Conservation (phyloP, 2,888 invertebrate genomes). For the Dasysyrphus albostriatus region DNA sequence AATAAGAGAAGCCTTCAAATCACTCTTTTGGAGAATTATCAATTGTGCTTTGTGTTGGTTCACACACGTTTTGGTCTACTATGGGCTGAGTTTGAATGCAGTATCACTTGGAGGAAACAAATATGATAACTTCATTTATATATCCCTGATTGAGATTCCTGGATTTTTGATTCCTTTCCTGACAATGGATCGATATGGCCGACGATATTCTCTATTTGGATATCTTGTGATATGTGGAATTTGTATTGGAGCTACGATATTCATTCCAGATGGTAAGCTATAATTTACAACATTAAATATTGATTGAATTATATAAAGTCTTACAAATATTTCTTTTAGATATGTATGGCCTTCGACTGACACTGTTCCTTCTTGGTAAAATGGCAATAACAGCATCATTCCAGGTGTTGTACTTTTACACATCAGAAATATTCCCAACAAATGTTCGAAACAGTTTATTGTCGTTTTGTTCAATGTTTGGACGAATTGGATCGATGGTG, state of each 20-base stretch:
- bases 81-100: conserved; percentile 91
- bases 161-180: conserved; percentile 88
- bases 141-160: conserved; percentile 88
- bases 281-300: not conserved
- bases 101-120: conserved; percentile 90
- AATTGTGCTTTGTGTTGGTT: conserved; percentile 92
- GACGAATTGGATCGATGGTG: conserved; percentile 88
- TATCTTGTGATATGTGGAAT: conserved; percentile 87
- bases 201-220: conserved; percentile 87
- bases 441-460: conserved; percentile 87
- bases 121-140: conserved; percentile 90
- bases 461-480: conserved; percentile 88
- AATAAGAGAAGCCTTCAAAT: conserved; percentile 80
- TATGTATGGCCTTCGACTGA: conserved; percentile 77
- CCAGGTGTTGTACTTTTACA: conserved; percentile 88
- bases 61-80: conserved; percentile 91
- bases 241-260: conserved; percentile 81
- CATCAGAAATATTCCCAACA: conserved; percentile 90
- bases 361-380: conserved; percentile 86
- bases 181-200: conserved; percentile 87
- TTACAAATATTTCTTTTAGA: conserved; percentile 47
- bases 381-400: conserved; percentile 88
- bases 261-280: conserved; percentile 78
- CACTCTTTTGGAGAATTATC: conserved; percentile 82
- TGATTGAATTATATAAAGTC: not conserved